Conservation (phyloP, 2,113 vertebrate genomes). For the Takifugu flavidus region DNA sequence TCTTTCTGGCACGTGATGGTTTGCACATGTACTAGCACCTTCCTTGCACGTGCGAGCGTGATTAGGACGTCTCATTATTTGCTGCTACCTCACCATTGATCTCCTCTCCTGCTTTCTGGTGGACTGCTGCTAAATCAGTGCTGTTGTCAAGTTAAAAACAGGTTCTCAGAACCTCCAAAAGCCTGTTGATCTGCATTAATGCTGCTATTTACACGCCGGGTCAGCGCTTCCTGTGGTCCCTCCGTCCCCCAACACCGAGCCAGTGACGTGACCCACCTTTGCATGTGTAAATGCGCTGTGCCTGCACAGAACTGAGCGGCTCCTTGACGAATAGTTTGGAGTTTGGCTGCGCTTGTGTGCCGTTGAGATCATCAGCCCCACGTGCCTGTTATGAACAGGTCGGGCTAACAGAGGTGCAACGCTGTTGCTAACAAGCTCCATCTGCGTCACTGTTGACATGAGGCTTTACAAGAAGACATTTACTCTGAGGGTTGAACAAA, state of each 20-base stretch:
- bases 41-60: slow-evolving; percentile 32
- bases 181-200: too few species aligned
- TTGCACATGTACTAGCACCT: slow-evolving; percentile 32
- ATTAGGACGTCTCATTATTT: slow-evolving; percentile 29
- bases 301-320: neutral
- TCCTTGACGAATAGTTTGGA: slow-evolving; percentile 11
- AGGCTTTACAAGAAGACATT: too few species aligned
- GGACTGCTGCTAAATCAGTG: neutral
- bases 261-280: slow-evolving; percentile 47
- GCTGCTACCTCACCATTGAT: slow-evolving; percentile 7
- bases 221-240: neutral
- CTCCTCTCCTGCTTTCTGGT: neutral
- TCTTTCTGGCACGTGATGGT: slow-evolving; percentile 30
- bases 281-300: slow-evolving; percentile 14
- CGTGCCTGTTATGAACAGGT: slow-evolving; percentile 27
- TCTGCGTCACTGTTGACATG: neutral
- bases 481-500: too few species aligned
- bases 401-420: slow-evolving; percentile 3
- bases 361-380: slow-evolving; percentile 25
- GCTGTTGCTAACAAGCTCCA: neutral
- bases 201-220: neutral
- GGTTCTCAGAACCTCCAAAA: too few species aligned
- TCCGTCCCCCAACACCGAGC: slow-evolving; percentile 20
- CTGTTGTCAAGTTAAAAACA: too few species aligned
- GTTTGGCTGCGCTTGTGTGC: slow-evolving; percentile 34